A percentile compares a stretch with the other conserved stretches of the same genome.
These are phyloP conservation scores for Sylvilagus bachmani DNA, from an alignment of 2,113 vertebrate species.

Conservation along the genomic window DNA sequence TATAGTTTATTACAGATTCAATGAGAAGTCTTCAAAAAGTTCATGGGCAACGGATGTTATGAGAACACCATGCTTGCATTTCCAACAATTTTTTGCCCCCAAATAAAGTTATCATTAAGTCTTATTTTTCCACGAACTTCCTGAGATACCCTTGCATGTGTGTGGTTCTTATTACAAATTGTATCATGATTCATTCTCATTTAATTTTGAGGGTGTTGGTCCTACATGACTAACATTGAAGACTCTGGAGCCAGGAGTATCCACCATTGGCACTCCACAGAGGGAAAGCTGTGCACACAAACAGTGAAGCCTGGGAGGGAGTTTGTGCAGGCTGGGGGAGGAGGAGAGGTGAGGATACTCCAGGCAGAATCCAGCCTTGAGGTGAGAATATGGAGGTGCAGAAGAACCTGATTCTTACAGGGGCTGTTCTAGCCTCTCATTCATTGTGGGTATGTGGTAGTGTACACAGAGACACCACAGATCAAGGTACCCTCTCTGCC, in stretches of 20 bases:
- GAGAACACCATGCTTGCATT: no score
- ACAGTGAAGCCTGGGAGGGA: neutral
- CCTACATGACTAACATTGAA: neutral
- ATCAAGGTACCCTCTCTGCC: neutral
- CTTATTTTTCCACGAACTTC: no score
- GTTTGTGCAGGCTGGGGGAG: no score
- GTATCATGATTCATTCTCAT: neutral
- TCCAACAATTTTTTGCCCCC: no score
- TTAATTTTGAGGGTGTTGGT: neutral
- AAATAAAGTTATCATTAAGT: no score
- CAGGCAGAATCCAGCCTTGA: neutral
- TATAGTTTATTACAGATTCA: neutral
- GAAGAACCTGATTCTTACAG: neutral
- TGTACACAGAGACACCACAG: neutral
- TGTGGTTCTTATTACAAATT: neutral
- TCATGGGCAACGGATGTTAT: no score
- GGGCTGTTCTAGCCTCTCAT: neutral
- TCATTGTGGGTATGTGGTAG: neutral
- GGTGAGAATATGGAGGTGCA: neutral
- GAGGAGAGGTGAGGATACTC: no score
- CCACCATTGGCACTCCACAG: neutral
- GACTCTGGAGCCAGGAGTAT: neutral
- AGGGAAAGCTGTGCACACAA: neutral
- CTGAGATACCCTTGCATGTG: no score
- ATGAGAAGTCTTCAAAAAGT: neutral